Evolutionary conservation across 2,888 invertebrate species (phyloP), one percentile per base, ranked within the genome.

Genomic region (Leptopilina myrica): DNA sequence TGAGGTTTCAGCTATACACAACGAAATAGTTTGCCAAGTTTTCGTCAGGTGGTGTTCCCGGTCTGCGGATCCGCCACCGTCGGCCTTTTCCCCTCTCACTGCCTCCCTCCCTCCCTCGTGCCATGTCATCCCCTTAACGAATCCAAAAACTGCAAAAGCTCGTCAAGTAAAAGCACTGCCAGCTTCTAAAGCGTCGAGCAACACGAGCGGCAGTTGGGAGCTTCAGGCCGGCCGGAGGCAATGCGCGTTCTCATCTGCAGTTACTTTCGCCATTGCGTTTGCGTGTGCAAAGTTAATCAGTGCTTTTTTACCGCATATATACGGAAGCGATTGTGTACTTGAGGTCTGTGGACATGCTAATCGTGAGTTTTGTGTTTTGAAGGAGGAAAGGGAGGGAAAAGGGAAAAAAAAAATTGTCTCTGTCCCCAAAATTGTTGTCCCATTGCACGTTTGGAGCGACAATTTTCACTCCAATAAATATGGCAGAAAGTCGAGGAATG

Each of bases 211-310:
- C 82, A 84, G 84, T 84, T 79, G 84, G 81, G 84, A 82, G 82
- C 82, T 84, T 81, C 84, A 78, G 79, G 80, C 81, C 84, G 84
- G 80, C 79, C 80, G 79, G 81, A 80, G 80, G 80, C 81, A 81
- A 82, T 84, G 84, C 84, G 81, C 75, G 81, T 81, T 43, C 79
- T 80, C 78, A 56, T 81, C 73, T 33, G 73, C 73, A 73, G 73
- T 73, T 79, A 76, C 77, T 76, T 80, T 78, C 76, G 79, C 78
- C 79, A 79, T 83, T 83, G 83, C 81, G 82, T 81, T 83, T 83
- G 81, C 80, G 80, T 81, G 80, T 81, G 81, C 76, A 76, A 83
- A 79, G 49, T 49, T 78, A 79, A 78, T 76, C 76, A 66, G 84
- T 84, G 81, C 43, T 43, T 43, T 43, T 81, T 80, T 82, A 79